phyloP scores from a whole-genome alignment of 2,113 vertebrate genomes.

The Leucoraja erinaceus region DNA sequence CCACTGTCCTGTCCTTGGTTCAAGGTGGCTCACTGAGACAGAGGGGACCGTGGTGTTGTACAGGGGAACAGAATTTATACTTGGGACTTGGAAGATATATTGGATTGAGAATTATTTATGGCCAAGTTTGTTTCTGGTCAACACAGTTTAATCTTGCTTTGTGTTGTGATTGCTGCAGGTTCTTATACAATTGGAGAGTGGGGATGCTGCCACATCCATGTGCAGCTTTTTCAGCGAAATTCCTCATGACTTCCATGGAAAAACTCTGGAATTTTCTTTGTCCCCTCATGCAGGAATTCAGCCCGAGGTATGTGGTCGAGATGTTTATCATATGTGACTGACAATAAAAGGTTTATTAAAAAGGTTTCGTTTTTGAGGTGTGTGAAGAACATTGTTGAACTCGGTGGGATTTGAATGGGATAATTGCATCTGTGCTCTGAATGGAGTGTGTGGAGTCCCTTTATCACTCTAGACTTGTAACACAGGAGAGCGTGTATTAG shows the following conservation, averaged over 20 bases:
- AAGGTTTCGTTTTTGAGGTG: not conserved
- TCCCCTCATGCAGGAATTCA: slow-evolving; percentile 13
- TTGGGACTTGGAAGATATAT: not conserved
- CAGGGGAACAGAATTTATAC: too few relatives aligned
- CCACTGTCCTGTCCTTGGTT: not conserved
- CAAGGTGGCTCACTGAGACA: not conserved
- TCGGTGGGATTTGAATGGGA: not conserved
- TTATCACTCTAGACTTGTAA: not conserved
- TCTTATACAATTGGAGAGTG: slow-evolving; percentile 18
- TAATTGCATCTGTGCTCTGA: not conserved
- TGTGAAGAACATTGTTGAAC: not conserved
- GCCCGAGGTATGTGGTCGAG: not conserved
- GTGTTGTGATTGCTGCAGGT: slow-evolving; percentile 7
- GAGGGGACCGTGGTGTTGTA: not conserved
- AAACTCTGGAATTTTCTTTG: slow-evolving; percentile 32
- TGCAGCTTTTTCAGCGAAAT: slow-evolving; percentile 33
- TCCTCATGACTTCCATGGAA: slow-evolving; percentile 31
- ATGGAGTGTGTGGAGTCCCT: not conserved
- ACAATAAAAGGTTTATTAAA: not conserved
- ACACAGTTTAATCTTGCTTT: not conserved
- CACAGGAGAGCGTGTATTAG: not conserved
- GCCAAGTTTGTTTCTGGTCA: not conserved
- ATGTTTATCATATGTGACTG: not conserved
- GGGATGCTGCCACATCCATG: slow-evolving; percentile 11
- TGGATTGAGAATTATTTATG: not conserved